Evolutionary conservation across 2,113 vertebrate species (phyloP).

Genomic region (Chrysemys picta): DNA sequence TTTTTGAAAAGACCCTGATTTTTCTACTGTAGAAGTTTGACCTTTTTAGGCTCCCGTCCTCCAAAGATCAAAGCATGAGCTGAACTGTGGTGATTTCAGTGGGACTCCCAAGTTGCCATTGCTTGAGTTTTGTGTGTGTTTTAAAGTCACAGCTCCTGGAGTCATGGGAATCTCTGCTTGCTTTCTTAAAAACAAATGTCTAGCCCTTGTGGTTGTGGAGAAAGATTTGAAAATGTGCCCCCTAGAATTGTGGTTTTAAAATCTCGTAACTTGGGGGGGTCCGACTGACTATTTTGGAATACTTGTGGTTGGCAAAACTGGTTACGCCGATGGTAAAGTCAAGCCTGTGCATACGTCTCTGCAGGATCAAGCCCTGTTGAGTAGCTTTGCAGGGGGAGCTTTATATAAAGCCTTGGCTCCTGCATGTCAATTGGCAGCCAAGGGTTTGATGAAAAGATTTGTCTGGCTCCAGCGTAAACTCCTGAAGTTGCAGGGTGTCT

Average conservation of each 20-base stretch:
- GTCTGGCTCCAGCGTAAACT: background rate
- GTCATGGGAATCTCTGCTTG: no score
- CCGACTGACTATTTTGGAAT: background rate
- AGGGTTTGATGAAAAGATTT: background rate
- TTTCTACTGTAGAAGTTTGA: background rate
- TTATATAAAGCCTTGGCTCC: background rate
- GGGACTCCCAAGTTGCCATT: background rate
- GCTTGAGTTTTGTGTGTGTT: background rate
- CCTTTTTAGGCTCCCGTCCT: background rate
- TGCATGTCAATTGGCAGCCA: background rate
- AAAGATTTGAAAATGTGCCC: constrained; percentile 45
- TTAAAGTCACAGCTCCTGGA: background rate
- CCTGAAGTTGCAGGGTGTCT: background rate
- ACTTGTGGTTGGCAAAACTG: background rate
- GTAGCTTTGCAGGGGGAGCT: background rate
- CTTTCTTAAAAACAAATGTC: background rate
- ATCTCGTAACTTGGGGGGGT: background rate
- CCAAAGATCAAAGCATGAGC: fast-evolving
- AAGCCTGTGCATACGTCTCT: background rate
- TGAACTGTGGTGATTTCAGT: background rate
- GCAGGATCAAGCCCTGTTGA: background rate
- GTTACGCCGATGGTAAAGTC: background rate
- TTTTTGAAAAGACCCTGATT: background rate
- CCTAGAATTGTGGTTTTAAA: background rate
- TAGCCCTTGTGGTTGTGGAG: constrained; percentile 35